Percentiles rank a stretch among this genome's conserved stretches.
Evolutionary conservation across 2,888 invertebrate species (phyloP).

Genomic region (Parnassius apollo): DNA sequence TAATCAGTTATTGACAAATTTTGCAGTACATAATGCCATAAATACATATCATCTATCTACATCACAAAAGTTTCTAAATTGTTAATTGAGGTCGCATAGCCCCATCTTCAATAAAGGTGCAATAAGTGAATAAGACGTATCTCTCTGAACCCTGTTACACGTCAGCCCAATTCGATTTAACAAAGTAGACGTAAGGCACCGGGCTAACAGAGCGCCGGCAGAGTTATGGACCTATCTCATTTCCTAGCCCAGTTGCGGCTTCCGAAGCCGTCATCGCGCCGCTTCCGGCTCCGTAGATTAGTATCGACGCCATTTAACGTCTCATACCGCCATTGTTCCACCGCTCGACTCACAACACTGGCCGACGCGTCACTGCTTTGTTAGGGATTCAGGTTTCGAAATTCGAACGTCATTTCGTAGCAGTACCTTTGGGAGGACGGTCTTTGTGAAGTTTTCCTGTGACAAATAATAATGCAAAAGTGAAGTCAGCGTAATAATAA

Average conservation of each 20-base stretch:
- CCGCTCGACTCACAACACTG: constrained; percentile 52
- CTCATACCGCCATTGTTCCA: constrained; percentile 66
- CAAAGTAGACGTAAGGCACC: constrained; percentile 44
- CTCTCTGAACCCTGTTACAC: constrained; percentile 31
- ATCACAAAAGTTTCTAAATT: neutral
- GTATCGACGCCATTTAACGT: constrained; percentile 75
- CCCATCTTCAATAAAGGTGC: neutral
- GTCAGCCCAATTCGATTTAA: constrained; percentile 62
- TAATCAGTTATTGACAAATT: no score
- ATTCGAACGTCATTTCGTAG: constrained; percentile 18
- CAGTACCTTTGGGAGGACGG: constrained; percentile 16
- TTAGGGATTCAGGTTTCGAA: constrained; percentile 28
- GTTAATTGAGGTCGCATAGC: neutral
- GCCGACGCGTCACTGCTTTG: constrained; percentile 13
- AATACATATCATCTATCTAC: neutral
- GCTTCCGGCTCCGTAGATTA: constrained; percentile 78
- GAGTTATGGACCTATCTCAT: constrained; percentile 77
- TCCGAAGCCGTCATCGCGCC: constrained; percentile 72
- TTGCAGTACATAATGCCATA: no score
- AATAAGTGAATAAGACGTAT: constrained; percentile 8
- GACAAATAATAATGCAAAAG: neutral
- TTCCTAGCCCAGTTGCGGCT: constrained; percentile 79
- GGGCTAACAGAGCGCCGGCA: constrained; percentile 48
- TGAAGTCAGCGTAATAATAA: no score
- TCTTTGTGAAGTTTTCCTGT: neutral